Base-by-base conservation (phyloP, 1,140 invertebrate genomes). In the Zaprionus ghesquierei region DNA sequence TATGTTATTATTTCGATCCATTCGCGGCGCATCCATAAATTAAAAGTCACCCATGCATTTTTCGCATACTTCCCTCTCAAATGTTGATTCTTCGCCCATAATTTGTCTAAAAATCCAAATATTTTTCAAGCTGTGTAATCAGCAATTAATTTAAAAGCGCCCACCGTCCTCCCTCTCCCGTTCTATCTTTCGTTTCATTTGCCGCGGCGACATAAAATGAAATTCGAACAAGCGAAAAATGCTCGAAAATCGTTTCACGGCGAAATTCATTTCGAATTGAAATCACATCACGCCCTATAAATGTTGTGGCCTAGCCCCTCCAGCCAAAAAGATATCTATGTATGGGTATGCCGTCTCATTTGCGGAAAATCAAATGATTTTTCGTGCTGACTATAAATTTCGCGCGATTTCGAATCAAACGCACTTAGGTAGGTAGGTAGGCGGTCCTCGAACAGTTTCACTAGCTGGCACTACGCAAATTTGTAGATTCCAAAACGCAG, bases 211-310 rank as follows among this genome's bases (percentile, higher is more conserved):
- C 79, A 81, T 59, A n/a, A 56, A 68, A 60, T 75, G 44, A 70
- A 70, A 81, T 69, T 63, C 44, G 60, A 71, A 31, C 12, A 10
- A 5, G 8, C 12, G 23, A 58, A 58, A 63, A 75, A 75, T 35
- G 51, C 44, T 61, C 62, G 59, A 56, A 69, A 63, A 69, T 51
- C 58, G 35, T 72, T 80, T 81, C 59, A 41, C 44, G 72, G 27
- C 31, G 27, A 51, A 79, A 61, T 63, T 61, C 60, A 58, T 62
- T 44, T 46, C 6, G 35, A 59, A 62, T 53, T 33, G 41, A 64
- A 73, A 81, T 69, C 78, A 82, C 60, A 81, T 81, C 71, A 79
- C 69, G 77, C 65, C 81, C 77, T 85, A 86, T 81, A 80, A 81
- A 86, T 70, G 81, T 70, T 61, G 29, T 18, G 53, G 27, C 58